These are phyloP conservation scores for Morelia viridis DNA, from an alignment of 2,797 vertebrate genomes.

Conservation along the genomic window DNA sequence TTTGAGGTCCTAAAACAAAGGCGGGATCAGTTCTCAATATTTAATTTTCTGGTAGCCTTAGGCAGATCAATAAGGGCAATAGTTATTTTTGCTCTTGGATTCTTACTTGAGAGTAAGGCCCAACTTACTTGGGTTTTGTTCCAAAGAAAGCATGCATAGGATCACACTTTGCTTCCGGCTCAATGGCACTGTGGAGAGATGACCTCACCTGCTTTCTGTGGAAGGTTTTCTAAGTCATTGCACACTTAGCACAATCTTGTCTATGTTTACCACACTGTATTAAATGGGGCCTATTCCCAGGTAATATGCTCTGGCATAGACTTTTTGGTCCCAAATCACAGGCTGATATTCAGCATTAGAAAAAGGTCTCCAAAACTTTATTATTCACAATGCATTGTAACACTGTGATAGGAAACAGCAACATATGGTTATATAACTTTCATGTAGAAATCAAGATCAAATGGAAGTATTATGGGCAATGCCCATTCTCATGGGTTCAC, in stretches of 20 bases:
- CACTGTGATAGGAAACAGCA: not conserved
- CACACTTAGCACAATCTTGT: not conserved
- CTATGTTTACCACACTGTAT: not conserved
- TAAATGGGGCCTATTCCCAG: not conserved
- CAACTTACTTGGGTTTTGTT: not conserved
- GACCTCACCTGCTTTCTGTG: not conserved
- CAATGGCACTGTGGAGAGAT: not conserved
- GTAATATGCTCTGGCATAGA: too few relatives aligned
- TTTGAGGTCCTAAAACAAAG: not conserved
- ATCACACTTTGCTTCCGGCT: not conserved
- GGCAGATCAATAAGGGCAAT: not conserved
- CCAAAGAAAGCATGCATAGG: not conserved
- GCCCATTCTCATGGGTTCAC: not conserved
- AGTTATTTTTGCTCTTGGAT: not conserved
- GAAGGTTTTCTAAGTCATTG: not conserved
- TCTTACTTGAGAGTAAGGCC: not conserved
- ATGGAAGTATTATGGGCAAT: not conserved
- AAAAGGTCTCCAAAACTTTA: not conserved
- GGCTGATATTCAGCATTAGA: not conserved
- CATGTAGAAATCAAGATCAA: not conserved
- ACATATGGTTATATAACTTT: too few relatives aligned
- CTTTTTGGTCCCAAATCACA: not conserved
- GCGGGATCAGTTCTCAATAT: not conserved
- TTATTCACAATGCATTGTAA: not conserved
- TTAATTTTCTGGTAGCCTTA: not conserved